A percentile compares a stretch with the other conserved stretches of the same genome.
Evolutionary conservation across 2,888 invertebrate species (phyloP).

Genomic region (Sarcophaga carnaria): DNA sequence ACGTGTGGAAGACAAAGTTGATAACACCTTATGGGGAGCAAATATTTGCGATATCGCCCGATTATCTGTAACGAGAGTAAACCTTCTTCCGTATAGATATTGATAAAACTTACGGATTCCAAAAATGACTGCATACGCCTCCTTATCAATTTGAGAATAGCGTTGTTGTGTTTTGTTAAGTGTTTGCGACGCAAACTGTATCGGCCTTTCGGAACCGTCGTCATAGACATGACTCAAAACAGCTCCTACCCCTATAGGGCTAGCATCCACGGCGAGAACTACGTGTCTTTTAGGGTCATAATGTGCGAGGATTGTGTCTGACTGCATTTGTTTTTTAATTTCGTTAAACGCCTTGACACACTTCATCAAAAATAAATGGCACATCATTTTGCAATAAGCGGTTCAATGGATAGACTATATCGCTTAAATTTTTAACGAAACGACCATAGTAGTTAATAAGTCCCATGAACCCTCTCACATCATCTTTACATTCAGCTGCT

Average conservation of each 20-base stretch:
- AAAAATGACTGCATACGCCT: constrained; percentile 77
- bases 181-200: constrained; percentile 8
- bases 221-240: constrained; percentile 75
- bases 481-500: constrained; percentile 70
- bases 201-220: constrained; percentile 77
- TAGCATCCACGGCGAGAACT: neutral
- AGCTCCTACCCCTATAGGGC: constrained; percentile 61
- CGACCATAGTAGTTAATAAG: constrained; percentile 75
- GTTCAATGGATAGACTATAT: neutral
- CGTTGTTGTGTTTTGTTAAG: neutral
- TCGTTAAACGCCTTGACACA: neutral
- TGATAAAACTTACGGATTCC: constrained; percentile 78
- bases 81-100: constrained; percentile 78
- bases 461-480: constrained; percentile 73
- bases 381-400: neutral
- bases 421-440: neutral
- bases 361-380: neutral
- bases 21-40: neutral
- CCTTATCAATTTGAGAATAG: constrained; percentile 58
- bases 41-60: constrained; percentile 65
- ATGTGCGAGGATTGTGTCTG: neutral
- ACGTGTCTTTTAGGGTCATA: neutral
- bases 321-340: constrained; percentile 4
- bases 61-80: constrained; percentile 76
- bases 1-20: constrained; percentile 61